Conservation (phyloP, 2,888 invertebrate genomes). For the Oscheius onirici region DNA sequence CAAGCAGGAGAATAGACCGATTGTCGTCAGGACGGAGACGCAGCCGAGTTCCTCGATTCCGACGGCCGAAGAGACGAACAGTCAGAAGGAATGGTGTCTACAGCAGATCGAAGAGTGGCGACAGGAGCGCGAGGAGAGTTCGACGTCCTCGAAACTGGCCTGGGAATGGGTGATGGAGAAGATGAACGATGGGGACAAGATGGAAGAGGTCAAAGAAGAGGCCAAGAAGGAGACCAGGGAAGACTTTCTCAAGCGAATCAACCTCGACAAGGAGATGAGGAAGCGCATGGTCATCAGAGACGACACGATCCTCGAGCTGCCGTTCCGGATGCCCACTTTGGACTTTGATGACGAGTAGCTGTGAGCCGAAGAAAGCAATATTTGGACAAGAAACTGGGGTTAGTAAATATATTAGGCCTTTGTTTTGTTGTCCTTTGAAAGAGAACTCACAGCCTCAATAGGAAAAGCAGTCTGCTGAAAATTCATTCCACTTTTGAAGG, state of each 20-base stretch:
- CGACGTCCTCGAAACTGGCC: background rate
- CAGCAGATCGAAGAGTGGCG: background rate
- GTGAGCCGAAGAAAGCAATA: background rate
- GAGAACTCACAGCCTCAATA: conserved; percentile 44
- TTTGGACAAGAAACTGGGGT: no score
- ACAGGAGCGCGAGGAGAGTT: background rate
- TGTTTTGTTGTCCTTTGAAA: background rate
- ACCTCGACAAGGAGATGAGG: background rate
- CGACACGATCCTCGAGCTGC: background rate
- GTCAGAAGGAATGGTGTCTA: background rate
- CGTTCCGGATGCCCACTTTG: background rate
- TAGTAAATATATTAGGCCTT: background rate
- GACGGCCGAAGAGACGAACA: background rate
- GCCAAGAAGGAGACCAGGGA: background rate
- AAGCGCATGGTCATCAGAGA: background rate
- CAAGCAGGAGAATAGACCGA: background rate
- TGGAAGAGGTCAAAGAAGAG: background rate
- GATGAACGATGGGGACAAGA: background rate
- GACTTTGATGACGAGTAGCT: background rate
- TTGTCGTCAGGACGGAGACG: no score
- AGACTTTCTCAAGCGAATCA: background rate
- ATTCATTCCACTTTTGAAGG: conserved; percentile 44
- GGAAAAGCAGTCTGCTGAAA: conserved; percentile 53
- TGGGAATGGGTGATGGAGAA: background rate
- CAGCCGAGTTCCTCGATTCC: no score